phyloP scores from a whole-genome alignment of 2,797 vertebrate genomes.

The Schizopygopsis malacanthus region DNA sequence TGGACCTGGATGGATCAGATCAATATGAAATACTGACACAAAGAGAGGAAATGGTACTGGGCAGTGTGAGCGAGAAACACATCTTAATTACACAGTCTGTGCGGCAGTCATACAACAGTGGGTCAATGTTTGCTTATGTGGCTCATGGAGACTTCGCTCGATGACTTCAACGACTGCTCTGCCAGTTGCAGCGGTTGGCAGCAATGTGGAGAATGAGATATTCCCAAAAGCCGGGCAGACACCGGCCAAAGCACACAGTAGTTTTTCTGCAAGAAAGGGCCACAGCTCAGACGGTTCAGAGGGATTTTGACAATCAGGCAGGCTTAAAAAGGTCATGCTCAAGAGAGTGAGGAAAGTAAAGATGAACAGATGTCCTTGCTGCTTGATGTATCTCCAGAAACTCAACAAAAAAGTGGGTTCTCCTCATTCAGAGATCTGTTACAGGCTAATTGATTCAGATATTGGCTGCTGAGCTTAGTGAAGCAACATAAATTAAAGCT shows the following conservation, averaged over 20 bases:
- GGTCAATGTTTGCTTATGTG: conserved; percentile 49
- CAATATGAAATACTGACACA: conserved; percentile 7
- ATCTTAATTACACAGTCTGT: conserved; percentile 31
- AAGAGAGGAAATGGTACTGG: neutral
- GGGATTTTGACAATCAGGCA: conserved; percentile 33
- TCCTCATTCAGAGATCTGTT: conserved; percentile 28
- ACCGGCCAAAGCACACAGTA: conserved; percentile 35
- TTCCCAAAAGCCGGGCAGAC: conserved; percentile 29
- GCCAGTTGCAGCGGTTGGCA: conserved; percentile 12
- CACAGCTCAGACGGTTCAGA: conserved; percentile 1
- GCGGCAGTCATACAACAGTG: conserved; percentile 27
- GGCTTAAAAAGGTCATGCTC: conserved; percentile 34
- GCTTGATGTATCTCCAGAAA: conserved; percentile 1
- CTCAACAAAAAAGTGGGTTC: neutral
- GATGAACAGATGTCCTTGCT: conserved; percentile 22
- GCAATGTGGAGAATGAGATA: neutral
- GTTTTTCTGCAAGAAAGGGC: conserved; percentile 31
- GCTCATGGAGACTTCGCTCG: conserved; percentile 44
- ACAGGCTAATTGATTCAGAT: neutral
- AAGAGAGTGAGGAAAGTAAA: conserved; percentile 30
- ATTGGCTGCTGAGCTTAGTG: neutral
- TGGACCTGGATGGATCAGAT: neutral
- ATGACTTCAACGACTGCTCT: conserved; percentile 49
- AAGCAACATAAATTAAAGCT: neutral
- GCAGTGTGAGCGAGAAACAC: neutral